Conservation (phyloP, 1,140 invertebrate genomes). For the Drosophila pandora region DNA sequence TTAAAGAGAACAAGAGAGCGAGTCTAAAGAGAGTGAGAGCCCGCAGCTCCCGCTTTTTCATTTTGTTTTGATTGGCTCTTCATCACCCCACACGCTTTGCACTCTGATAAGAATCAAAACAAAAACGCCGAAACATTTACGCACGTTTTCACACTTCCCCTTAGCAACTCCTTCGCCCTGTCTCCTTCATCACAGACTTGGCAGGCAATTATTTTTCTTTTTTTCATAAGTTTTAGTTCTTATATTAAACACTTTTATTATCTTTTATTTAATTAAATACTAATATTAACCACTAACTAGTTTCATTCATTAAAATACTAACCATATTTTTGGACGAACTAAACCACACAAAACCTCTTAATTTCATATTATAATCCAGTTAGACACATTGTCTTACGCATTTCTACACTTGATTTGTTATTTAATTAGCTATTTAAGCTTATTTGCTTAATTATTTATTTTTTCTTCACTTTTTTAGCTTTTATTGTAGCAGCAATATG, state of each 20-base stretch:
- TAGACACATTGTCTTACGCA: too few species aligned
- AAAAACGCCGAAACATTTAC: constrained; percentile 65
- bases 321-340: too few species aligned
- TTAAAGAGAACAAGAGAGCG: constrained; percentile 19
- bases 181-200: not conserved
- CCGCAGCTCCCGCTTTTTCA: constrained; percentile 53
- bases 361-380: too few species aligned
- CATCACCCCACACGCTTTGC: constrained; percentile 54
- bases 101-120: constrained; percentile 78
- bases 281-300: not conserved
- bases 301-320: not conserved
- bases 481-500: not conserved
- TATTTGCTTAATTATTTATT: not conserved
- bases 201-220: not conserved
- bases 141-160: constrained; percentile 36
- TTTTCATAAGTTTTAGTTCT: not conserved
- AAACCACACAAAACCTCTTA: too few species aligned
- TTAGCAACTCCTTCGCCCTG: not conserved
- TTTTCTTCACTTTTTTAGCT: constrained; percentile 5
- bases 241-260: not conserved
- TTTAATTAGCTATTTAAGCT: not conserved
- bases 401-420: not conserved
- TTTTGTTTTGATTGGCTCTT: constrained; percentile 75
- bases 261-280: not conserved
- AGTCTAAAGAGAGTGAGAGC: constrained; percentile 38